Evolutionary conservation across 2,113 vertebrate species (phyloP).

Genomic region (Phyllopteryx taeniolatus): DNA sequence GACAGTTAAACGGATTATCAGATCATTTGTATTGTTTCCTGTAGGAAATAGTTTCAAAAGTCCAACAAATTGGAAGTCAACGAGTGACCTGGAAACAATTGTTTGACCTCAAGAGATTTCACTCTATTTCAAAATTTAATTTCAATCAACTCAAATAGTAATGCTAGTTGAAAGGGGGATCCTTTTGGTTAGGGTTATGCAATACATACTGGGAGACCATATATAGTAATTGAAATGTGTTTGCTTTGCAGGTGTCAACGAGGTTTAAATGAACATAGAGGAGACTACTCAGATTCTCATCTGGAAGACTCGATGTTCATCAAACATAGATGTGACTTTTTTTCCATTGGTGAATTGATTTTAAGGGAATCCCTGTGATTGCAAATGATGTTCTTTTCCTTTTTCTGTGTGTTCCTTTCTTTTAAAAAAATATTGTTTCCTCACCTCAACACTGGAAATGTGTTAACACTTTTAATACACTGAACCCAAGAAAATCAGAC

Average conservation of each 20-base stretch:
- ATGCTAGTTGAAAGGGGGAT: too few species aligned
- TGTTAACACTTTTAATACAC: conserved; percentile 1
- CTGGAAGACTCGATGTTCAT: conserved; percentile 14
- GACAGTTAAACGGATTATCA: too few species aligned
- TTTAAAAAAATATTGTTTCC: background rate
- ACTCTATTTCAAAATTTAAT: too few species aligned
- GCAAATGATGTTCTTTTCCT: background rate
- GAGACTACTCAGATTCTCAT: background rate
- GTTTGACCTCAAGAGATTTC: too few species aligned
- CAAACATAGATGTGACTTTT: conserved; percentile 5
- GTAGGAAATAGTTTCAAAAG: too few species aligned
- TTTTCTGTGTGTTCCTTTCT: background rate
- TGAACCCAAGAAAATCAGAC: too few species aligned
- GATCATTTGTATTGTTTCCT: too few species aligned
- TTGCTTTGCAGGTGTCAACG: conserved; percentile 52
- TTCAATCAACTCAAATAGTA: too few species aligned
- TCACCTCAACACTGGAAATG: conserved; percentile 27
- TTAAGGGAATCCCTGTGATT: background rate
- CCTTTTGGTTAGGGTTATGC: too few species aligned
- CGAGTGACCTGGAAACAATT: too few species aligned
- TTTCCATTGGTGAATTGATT: background rate
- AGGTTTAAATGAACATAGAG: conserved; percentile 29
- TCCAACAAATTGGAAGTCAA: too few species aligned
- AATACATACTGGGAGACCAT: too few species aligned
- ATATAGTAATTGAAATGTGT: background rate